Conservation (phyloP, 2,113 vertebrate species). For the Gopherus evgoodei region DNA sequence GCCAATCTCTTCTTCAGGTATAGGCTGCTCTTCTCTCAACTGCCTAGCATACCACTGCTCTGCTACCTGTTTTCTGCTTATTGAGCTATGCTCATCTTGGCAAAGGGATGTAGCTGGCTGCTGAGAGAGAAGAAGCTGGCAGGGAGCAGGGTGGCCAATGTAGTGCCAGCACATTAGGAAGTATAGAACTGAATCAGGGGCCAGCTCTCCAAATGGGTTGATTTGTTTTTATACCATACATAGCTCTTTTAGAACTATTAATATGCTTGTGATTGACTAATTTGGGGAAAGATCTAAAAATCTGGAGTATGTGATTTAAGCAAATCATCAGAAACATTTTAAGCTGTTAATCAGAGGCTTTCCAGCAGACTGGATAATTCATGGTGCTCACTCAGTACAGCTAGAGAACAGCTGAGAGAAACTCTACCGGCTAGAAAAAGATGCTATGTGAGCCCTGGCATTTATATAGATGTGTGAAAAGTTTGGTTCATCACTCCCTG, state of each 20-base stretch:
- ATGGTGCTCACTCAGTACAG: conserved; percentile 29
- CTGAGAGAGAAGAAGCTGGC: rapidly evolving
- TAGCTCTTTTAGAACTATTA: conserved; percentile 18
- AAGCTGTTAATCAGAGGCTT: conserved; percentile 15
- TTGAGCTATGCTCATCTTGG: neutral
- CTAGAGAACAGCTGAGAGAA: conserved; percentile 37
- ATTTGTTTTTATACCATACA: neutral
- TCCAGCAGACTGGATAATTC: conserved; percentile 45
- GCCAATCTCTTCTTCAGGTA: neutral
- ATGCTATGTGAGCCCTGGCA: neutral
- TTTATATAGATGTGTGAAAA: neutral
- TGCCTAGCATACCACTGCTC: neutral
- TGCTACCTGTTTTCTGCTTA: neutral
- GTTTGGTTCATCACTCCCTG: neutral
- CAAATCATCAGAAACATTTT: conserved; percentile 46
- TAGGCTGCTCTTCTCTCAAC: neutral
- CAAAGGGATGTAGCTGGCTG: neutral
- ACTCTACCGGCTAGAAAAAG: neutral
- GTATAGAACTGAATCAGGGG: neutral
- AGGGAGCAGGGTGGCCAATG: neutral
- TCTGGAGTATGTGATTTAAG: conserved; percentile 37
- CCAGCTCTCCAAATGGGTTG: neutral
- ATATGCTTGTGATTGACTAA: conserved; percentile 36
- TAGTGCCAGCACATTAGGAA: neutral
- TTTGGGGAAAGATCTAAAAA: conserved; percentile 48